These are phyloP conservation scores for Tylochromis polylepis DNA, from an alignment of 2,113 vertebrate species.

Conservation along the genomic window DNA sequence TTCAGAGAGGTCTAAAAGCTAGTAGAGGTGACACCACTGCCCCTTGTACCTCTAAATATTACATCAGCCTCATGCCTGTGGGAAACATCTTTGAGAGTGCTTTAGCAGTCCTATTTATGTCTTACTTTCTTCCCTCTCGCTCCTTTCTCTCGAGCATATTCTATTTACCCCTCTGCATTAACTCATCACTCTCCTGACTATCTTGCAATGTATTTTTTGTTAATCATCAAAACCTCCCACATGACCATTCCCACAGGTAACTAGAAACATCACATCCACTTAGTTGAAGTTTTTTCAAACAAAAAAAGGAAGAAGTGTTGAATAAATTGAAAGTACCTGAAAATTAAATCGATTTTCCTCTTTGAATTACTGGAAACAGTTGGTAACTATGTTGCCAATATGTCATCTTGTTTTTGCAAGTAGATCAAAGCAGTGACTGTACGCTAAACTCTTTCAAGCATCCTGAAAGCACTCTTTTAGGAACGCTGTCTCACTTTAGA, in stretches of 20 bases:
- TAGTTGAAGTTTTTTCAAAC: background rate
- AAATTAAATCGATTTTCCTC: background rate
- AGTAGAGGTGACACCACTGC: conserved; percentile 55
- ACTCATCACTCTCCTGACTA: background rate
- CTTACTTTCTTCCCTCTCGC: conserved; percentile 4
- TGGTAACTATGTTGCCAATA: background rate
- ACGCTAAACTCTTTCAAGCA: background rate
- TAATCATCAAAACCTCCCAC: background rate
- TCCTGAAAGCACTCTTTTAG: background rate
- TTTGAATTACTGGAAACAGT: conserved; percentile 19
- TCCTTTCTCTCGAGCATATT: background rate
- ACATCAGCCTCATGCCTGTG: conserved; percentile 39
- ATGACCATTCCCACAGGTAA: background rate
- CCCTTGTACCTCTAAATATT: conserved; percentile 69
- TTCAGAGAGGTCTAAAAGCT: conserved; percentile 70
- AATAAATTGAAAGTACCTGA: background rate
- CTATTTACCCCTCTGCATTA: background rate
- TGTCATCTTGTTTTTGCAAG: background rate
- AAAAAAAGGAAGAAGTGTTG: background rate
- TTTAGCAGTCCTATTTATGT: conserved; percentile 50
- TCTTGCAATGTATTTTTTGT: background rate
- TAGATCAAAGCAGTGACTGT: background rate
- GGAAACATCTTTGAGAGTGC: conserved; percentile 39
- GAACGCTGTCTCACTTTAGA: background rate
- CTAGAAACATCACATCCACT: background rate